These are phyloP conservation scores for Sycophila texana DNA, from an alignment of 2,888 invertebrate species.

Conservation along the genomic window DNA sequence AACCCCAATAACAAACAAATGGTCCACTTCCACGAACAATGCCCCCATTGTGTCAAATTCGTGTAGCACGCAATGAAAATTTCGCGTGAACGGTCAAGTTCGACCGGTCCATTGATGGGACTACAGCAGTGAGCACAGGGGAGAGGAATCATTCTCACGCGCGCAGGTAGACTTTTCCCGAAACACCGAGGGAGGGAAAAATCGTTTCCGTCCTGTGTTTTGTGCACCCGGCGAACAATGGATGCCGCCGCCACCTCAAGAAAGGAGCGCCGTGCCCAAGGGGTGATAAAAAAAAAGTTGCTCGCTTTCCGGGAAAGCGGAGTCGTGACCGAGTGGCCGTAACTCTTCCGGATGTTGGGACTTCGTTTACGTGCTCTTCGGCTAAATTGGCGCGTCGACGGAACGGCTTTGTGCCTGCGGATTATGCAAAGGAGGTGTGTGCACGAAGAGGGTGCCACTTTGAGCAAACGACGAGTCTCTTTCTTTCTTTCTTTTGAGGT, in stretches of 20 bases:
- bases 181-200: constrained; percentile 39
- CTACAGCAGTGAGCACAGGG: neutral
- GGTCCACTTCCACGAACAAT: constrained; percentile 40
- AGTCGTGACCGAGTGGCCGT: too few species aligned
- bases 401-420: too few species aligned
- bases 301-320: constrained; percentile 35
- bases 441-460: too few species aligned
- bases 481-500: too few species aligned
- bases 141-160: constrained; percentile 47
- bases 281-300: constrained; percentile 44
- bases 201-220: constrained; percentile 52
- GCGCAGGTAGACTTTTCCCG: constrained; percentile 43
- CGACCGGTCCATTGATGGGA: constrained; percentile 22
- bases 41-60: neutral
- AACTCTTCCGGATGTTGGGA: too few species aligned
- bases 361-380: too few species aligned
- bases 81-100: constrained; percentile 42
- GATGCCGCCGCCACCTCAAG: neutral
- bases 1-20: constrained; percentile 24
- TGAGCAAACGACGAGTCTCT: too few species aligned
- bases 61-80: constrained; percentile 35
- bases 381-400: too few species aligned
- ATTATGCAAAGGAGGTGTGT: too few species aligned
- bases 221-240: constrained; percentile 43
- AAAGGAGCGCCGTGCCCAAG: constrained; percentile 16